Evolutionary conservation across 2,113 vertebrate species (phyloP).

Genomic region (Notiomystis cincta): DNA sequence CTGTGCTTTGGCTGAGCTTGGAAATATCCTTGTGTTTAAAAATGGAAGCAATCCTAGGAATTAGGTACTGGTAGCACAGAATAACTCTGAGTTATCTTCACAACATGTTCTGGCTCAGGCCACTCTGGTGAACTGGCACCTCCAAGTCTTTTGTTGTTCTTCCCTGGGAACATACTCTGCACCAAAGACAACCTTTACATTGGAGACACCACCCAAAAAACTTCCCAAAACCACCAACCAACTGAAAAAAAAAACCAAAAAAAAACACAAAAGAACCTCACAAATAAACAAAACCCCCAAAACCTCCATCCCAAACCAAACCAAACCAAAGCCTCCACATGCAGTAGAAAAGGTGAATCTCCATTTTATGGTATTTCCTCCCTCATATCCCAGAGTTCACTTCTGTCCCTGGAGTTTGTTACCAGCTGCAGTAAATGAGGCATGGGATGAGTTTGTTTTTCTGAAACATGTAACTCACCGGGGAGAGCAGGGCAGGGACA

Average conservation of each 20-base stretch:
- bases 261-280: rapidly evolving
- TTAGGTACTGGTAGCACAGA: background rate
- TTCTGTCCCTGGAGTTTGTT: background rate
- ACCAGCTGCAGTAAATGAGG: conserved; percentile 44
- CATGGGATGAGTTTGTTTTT: conserved; percentile 15
- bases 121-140: background rate
- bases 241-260: background rate
- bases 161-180: background rate
- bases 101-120: background rate
- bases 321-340: background rate
- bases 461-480: background rate
- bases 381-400: background rate
- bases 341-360: background rate
- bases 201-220: background rate
- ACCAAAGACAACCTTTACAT: background rate
- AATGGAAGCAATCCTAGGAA: background rate
- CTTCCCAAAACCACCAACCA: background rate
- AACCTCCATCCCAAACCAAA: rapidly evolving
- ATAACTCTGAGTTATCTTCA: background rate
- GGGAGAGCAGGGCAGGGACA: background rate
- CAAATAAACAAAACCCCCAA: background rate
- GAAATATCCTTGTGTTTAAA: background rate
- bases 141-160: background rate
- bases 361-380: background rate
- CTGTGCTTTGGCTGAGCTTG: background rate